phyloP scores from a whole-genome alignment of 1,140 invertebrate species.

The Grapholita molesta region DNA sequence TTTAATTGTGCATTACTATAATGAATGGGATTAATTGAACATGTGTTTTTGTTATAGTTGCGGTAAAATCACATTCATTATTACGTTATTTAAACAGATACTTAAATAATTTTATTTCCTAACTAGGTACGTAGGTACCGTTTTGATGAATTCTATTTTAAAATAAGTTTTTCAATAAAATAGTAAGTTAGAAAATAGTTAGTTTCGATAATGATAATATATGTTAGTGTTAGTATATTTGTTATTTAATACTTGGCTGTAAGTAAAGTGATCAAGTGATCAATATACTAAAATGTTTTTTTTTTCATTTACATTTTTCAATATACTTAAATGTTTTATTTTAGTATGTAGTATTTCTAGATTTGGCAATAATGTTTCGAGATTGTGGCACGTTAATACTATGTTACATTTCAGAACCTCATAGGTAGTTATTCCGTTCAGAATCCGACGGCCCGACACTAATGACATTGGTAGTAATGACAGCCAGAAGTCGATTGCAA shows the following conservation, averaged over 20 bases:
- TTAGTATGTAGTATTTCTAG: not conserved
- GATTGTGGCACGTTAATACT: not conserved
- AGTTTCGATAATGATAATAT: not conserved
- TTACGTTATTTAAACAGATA: not conserved
- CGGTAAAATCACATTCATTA: not conserved
- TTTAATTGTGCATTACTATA: conserved; percentile 8
- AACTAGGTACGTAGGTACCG: too few species aligned
- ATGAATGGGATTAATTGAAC: not conserved
- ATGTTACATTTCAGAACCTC: not conserved
- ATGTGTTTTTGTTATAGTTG: not conserved
- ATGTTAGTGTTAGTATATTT: not conserved
- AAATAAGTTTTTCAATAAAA: not conserved
- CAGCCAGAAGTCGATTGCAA: not conserved
- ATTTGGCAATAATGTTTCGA: not conserved
- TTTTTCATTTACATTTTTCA: too few species aligned
- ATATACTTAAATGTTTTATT: too few species aligned
- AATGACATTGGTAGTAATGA: not conserved
- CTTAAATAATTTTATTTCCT: not conserved
- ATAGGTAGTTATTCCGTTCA: not conserved
- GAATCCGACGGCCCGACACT: not conserved
- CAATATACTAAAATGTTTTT: too few species aligned
- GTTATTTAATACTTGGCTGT: too few species aligned
- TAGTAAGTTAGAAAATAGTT: too few species aligned
- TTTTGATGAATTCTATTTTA: not conserved
- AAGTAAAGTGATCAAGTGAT: too few species aligned